Base-by-base conservation (phyloP, 2,797 vertebrate species). In the Malurus splendens region DNA sequence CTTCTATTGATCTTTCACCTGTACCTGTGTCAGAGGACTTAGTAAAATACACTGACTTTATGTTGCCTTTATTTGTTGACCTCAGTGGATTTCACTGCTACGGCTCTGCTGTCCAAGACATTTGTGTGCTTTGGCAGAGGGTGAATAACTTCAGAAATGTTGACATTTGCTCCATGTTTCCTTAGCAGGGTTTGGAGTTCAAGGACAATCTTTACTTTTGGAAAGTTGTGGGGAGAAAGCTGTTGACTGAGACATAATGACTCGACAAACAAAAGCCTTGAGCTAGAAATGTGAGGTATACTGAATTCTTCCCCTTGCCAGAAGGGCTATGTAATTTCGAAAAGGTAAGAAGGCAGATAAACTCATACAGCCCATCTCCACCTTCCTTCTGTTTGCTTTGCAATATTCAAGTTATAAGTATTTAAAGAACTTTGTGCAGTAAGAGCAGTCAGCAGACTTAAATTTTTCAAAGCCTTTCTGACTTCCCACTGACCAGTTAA, bases 131-230 rank as follows among this genome's bases (percentile, higher is more conserved):
- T 91, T 91, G 91, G 87, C 87, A 94, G 42, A 67, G 72, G 14
- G 60, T 86, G 88, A 92, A 94, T 87, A 92, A 76, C 74, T 92
- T 86, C 77, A 89, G 67, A 91, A 91, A 92, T 55, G 9, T 76
- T 90, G 71, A 93, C 77, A 82, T 84, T 73, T 86, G 54, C 60
- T 76, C 60, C n/a, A 3, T 82, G 78, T 84, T 93, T 89, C 91
- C 42, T 86, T 62, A 59, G 59, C 12, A 16, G 41, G 25, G 47
- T 51, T 79, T 92, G 62, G 77, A 92, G 74, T 59, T 94, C 68
- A 83, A 60, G 52, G 44, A 30, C 27, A 64, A 81, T 83, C 73
- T 92, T 90, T 87, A 81, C 76, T 90, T 90, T 89, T 62, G 64
- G 80, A 89, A 89, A 90, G 52, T 24, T 92, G n/a, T 9, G 9